Evolutionary conservation across 2,888 invertebrate species (phyloP).

Genomic region (Cryptophagus acutangulus): DNA sequence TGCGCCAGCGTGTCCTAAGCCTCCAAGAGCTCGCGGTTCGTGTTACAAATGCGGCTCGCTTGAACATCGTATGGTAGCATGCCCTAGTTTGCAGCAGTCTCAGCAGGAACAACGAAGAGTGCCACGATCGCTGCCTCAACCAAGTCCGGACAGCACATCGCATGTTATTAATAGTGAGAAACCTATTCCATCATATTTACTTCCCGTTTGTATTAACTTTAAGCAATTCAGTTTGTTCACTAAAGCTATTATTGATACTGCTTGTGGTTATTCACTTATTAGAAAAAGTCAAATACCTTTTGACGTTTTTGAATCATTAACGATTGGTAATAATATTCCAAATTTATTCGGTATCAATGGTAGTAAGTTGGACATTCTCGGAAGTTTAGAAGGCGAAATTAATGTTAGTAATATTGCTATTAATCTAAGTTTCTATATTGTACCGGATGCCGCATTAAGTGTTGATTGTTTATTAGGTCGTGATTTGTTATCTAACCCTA

Average conservation of each 20-base stretch:
- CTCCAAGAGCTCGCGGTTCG: conserved; percentile 7
- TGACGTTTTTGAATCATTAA: background rate
- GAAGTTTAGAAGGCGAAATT: conserved; percentile 1
- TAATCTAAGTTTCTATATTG: background rate
- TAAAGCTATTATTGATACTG: conserved; percentile 6
- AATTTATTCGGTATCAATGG: conserved; percentile 7
- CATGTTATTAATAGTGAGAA: background rate
- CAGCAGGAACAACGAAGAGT: background rate
- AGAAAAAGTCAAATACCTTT: background rate
- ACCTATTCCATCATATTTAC: background rate
- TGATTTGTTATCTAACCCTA: background rate
- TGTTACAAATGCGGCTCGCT: conserved; percentile 7
- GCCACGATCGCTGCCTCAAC: background rate
- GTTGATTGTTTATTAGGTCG: conserved; percentile 1
- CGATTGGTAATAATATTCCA: conserved; percentile 1
- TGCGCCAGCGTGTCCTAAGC: conserved; percentile 4
- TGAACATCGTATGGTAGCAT: background rate
- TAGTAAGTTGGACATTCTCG: conserved; percentile 8
- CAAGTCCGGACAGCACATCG: background rate
- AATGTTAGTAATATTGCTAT: background rate
- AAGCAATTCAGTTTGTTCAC: background rate
- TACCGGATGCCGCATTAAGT: background rate
- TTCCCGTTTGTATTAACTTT: background rate
- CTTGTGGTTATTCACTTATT: conserved; percentile 1
- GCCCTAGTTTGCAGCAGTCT: background rate